phyloP scores from a whole-genome alignment of 2,888 invertebrate species.

The Ecdyonurus torrentis region DNA sequence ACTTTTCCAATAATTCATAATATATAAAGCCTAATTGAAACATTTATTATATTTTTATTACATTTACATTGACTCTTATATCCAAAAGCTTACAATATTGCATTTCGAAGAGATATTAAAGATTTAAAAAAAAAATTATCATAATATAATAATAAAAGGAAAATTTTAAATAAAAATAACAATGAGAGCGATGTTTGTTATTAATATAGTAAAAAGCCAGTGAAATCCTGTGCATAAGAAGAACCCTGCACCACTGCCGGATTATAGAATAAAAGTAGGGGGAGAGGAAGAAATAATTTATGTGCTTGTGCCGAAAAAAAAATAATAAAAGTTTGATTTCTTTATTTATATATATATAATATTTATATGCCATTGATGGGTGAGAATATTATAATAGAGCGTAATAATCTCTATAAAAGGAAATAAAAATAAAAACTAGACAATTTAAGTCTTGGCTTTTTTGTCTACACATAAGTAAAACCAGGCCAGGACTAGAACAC shows the following conservation, averaged over 20 bases:
- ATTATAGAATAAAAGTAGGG: too few species aligned
- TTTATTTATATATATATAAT: too few species aligned
- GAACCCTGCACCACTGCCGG: not conserved
- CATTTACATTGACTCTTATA: constrained; percentile 2
- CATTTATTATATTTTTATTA: constrained; percentile 3
- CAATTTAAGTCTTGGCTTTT: not conserved
- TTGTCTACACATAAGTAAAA: not conserved
- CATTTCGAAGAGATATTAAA: constrained; percentile 8
- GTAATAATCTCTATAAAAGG: not conserved
- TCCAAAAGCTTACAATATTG: constrained; percentile 7
- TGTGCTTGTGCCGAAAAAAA: not conserved
- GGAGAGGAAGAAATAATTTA: not conserved
- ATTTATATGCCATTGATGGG: not conserved
- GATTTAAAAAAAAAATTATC: constrained; percentile 3
- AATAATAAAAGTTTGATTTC: too few species aligned
- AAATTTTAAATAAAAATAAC: not conserved
- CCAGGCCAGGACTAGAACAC: not conserved
- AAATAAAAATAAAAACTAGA: not conserved
- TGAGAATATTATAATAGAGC: not conserved
- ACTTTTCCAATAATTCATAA: constrained; percentile 6
- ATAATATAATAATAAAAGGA: not conserved
- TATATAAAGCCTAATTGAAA: constrained; percentile 7
- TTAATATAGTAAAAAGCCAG: too few species aligned
- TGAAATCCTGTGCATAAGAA: not conserved
- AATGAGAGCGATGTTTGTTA: too few species aligned